Evolutionary conservation across 2,113 vertebrate species (phyloP).

Genomic region (Oenanthe melanoleuca): DNA sequence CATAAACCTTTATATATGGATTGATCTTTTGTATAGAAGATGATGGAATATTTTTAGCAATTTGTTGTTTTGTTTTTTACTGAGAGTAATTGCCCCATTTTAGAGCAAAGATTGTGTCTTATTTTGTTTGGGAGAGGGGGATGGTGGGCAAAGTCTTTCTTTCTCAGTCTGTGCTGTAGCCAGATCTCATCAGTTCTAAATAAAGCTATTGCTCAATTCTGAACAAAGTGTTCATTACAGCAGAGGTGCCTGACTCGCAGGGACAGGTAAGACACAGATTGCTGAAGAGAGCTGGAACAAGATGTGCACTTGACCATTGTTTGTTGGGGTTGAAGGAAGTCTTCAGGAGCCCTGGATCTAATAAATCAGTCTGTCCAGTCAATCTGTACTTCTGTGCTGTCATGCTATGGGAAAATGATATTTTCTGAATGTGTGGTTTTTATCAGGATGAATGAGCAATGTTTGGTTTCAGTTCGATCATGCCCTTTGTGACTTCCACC

Average conservation of each 20-base stretch:
- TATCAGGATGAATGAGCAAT: background rate
- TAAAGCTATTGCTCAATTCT: slow-evolving; percentile 25
- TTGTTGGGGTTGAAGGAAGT: background rate
- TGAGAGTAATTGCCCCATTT: background rate
- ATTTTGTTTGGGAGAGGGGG: background rate
- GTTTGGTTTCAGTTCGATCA: background rate
- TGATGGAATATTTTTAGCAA: background rate
- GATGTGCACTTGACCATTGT: background rate
- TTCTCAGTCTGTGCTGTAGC: background rate
- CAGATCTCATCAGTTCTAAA: slow-evolving; percentile 25
- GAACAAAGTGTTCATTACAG: background rate
- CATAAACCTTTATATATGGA: background rate
- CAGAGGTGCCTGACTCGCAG: background rate
- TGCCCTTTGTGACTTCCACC: background rate
- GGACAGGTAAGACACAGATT: background rate
- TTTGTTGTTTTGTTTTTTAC: background rate
- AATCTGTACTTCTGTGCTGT: background rate
- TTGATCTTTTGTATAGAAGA: background rate
- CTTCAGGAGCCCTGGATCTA: background rate
- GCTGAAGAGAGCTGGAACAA: background rate
- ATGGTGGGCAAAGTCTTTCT: background rate
- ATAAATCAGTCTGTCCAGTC: background rate
- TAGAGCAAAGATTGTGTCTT: background rate
- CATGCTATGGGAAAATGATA: background rate
- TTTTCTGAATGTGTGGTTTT: background rate